Conservation (phyloP, 1,140 invertebrate genomes). For the Lucilia sericata region DNA sequence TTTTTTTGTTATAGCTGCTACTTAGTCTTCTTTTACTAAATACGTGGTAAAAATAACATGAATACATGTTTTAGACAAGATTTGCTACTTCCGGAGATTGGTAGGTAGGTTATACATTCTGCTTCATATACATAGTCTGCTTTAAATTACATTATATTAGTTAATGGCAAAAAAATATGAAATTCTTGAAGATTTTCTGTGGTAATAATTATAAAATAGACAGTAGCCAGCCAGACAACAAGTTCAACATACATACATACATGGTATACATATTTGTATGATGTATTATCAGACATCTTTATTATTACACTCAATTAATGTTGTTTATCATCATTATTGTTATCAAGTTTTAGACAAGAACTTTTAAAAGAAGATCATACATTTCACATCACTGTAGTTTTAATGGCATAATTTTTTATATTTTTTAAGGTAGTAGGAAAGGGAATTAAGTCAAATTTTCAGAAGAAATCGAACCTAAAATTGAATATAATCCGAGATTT, state of each 20-base stretch:
- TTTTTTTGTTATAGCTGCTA: not conserved
- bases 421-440: no score
- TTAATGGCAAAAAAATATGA: conserved; percentile 6
- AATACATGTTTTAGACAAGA: conserved; percentile 9
- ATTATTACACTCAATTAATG: conserved; percentile 13
- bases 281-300: conserved; percentile 16
- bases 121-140: not conserved
- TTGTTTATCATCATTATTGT: not conserved
- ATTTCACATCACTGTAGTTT: no score
- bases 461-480: no score
- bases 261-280: not conserved
- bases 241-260: not conserved
- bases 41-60: conserved; percentile 6
- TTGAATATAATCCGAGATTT: no score
- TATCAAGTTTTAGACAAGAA: not conserved
- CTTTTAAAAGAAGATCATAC: no score
- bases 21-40: not conserved
- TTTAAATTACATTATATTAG: not conserved
- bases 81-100: conserved; percentile 28
- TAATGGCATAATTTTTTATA: no score
- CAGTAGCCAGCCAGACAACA: not conserved
- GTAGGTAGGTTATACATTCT: not conserved
- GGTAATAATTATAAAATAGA: not conserved
- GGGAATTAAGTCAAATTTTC: no score
- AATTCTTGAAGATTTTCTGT: not conserved